Percentiles rank a stretch among this genome's conserved stretches.
Conservation (phyloP, 2,888 invertebrate genomes). For the Phorcus lineatus region DNA sequence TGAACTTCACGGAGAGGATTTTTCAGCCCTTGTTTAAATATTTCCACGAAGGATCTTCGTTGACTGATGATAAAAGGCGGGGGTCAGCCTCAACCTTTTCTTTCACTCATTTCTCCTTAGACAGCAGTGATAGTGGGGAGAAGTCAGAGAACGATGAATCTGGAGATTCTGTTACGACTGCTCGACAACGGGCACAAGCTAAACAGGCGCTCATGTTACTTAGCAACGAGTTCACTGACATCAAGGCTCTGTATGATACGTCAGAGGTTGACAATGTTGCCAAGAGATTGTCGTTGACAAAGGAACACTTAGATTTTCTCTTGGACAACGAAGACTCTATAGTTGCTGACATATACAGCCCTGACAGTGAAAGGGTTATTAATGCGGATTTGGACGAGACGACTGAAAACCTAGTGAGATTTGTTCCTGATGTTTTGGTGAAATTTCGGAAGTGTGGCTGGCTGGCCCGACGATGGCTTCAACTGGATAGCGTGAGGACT, state of each 20-base stretch:
- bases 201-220: constrained; percentile 57
- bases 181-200: constrained; percentile 51
- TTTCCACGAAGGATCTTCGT: constrained; percentile 52
- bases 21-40: constrained; percentile 62
- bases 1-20: constrained; percentile 60
- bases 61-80: constrained; percentile 46
- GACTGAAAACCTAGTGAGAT: constrained; percentile 51
- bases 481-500: constrained; percentile 60
- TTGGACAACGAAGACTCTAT: constrained; percentile 59
- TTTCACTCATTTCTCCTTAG: constrained; percentile 53
- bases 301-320: constrained; percentile 58
- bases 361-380: constrained; percentile 59
- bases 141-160: constrained; percentile 44
- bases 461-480: constrained; percentile 61
- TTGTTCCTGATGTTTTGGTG: constrained; percentile 63
- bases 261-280: constrained; percentile 60
- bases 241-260: constrained; percentile 63
- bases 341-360: constrained; percentile 54
- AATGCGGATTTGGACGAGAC: constrained; percentile 55
- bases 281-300: constrained; percentile 56
- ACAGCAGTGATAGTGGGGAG: constrained; percentile 44
- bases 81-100: constrained; percentile 50
- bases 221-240: constrained; percentile 59
- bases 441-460: constrained; percentile 63
- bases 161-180: constrained; percentile 35